Evolutionary conservation across 2,888 invertebrate genomes (phyloP).

Genomic region (Pheosia gnoma): DNA sequence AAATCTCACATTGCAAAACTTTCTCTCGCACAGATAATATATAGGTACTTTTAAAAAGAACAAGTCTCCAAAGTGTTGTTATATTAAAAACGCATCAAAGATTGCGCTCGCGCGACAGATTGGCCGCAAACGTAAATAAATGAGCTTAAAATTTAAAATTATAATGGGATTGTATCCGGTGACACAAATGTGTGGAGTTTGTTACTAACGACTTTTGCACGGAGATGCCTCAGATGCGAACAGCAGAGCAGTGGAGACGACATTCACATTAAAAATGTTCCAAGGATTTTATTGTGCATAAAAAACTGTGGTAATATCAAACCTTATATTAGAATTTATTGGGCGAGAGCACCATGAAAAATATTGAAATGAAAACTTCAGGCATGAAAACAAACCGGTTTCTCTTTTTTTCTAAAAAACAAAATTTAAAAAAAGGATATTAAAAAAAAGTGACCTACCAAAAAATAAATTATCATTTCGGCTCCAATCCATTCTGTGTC

Average conservation of each 20-base stretch:
- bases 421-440: too few species aligned
- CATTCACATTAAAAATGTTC: not conserved
- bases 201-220: conserved; percentile 83
- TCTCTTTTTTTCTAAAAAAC: too few species aligned
- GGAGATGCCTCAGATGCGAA: conserved; percentile 64
- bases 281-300: not conserved
- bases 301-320: too few species aligned
- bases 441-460: not conserved
- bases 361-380: too few species aligned
- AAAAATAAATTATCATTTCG: not conserved
- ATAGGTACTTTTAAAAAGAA: conserved; percentile 2
- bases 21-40: conserved; percentile 15
- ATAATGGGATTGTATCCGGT: conserved; percentile 84
- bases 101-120: conserved; percentile 65
- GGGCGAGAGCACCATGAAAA: too few species aligned
- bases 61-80: conserved; percentile 20
- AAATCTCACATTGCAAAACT: not conserved
- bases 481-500: conserved; percentile 38
- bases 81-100: conserved; percentile 79
- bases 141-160: conserved; percentile 84
- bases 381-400: too few species aligned
- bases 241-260: conserved; percentile 50
- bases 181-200: conserved; percentile 85
- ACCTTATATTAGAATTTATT: too few species aligned
- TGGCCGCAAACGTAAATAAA: conserved; percentile 78